These are phyloP conservation scores for Pycnonotus jocosus DNA, from an alignment of 2,113 vertebrate species.

Conservation along the genomic window DNA sequence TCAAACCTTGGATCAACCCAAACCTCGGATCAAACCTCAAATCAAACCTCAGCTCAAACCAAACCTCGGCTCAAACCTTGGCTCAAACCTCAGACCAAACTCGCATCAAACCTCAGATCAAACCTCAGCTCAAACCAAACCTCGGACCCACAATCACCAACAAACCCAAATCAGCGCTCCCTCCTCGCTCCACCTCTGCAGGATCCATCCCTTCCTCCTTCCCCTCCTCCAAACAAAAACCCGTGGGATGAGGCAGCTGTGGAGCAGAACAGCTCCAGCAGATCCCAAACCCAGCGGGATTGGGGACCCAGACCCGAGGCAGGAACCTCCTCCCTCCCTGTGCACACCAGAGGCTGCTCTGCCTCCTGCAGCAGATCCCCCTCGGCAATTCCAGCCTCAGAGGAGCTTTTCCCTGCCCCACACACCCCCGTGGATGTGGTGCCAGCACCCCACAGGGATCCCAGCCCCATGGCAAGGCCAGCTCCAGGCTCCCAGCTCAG, in stretches of 20 bases:
- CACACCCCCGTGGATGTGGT: rapidly evolving
- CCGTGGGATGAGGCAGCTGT: not conserved
- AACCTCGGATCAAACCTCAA: too few species aligned
- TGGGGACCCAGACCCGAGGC: not conserved
- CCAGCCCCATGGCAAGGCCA: not conserved
- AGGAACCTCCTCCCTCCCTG: not conserved
- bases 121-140: not conserved
- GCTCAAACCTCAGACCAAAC: too few species aligned
- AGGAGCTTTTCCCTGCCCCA: not conserved
- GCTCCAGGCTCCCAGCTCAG: not conserved
- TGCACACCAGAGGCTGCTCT: not conserved
- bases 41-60: too few species aligned
- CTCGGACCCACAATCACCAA: rapidly evolving
- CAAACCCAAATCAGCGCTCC: not conserved
- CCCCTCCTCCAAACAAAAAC: not conserved
- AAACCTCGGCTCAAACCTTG: not conserved
- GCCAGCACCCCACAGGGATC: rapidly evolving
- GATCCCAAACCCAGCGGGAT: not conserved
- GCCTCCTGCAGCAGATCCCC: not conserved
- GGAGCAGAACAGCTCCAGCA: not conserved
- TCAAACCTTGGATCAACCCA: too few species aligned
- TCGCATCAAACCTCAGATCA: not conserved
- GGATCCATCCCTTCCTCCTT: not conserved
- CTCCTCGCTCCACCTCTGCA: not conserved
- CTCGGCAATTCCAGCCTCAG: not conserved